Percentiles rank a stretch among this genome's conserved stretches.
Conservation (phyloP, 2,113 vertebrate genomes). For the Ammodytes dubius region DNA sequence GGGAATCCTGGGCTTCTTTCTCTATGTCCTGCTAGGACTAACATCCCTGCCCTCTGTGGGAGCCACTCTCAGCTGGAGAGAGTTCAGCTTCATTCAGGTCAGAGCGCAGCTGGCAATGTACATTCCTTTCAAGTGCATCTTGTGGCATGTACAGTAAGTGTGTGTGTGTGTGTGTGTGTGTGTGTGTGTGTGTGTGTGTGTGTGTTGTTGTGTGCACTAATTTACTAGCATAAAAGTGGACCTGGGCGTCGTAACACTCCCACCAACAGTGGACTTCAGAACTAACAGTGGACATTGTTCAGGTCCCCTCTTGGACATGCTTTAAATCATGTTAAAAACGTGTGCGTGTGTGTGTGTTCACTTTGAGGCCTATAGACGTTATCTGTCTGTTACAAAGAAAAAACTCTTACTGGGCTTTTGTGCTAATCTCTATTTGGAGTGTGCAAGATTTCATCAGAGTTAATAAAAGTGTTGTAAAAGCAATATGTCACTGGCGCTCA, state of each 20-base stretch:
- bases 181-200: neutral
- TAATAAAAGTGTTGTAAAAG: constrained; percentile 65
- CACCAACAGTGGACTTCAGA: no score
- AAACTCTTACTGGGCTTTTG: constrained; percentile 32
- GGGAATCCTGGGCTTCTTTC: constrained; percentile 92
- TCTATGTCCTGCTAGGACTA: constrained; percentile 92
- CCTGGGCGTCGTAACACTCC: no score
- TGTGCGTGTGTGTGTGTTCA: constrained; percentile 9
- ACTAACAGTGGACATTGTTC: no score
- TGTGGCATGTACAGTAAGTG: neutral
- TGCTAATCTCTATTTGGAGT: constrained; percentile 42
- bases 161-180: neutral
- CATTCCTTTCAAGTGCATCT: neutral
- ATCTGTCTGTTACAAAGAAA: constrained; percentile 53
- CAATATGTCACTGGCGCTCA: constrained; percentile 55
- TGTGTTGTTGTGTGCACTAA: neutral
- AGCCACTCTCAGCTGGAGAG: constrained; percentile 93
- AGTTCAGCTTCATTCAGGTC: constrained; percentile 85
- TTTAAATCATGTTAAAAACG: neutral
- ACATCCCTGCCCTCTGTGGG: constrained; percentile 95
- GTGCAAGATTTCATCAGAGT: constrained; percentile 55
- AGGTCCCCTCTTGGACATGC: no score
- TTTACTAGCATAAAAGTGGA: no score
- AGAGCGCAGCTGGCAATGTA: constrained; percentile 43
- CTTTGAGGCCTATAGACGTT: constrained; percentile 21